These are phyloP conservation scores for Myodes glareolus DNA, from an alignment of 2,113 vertebrate genomes.

Conservation along the genomic window DNA sequence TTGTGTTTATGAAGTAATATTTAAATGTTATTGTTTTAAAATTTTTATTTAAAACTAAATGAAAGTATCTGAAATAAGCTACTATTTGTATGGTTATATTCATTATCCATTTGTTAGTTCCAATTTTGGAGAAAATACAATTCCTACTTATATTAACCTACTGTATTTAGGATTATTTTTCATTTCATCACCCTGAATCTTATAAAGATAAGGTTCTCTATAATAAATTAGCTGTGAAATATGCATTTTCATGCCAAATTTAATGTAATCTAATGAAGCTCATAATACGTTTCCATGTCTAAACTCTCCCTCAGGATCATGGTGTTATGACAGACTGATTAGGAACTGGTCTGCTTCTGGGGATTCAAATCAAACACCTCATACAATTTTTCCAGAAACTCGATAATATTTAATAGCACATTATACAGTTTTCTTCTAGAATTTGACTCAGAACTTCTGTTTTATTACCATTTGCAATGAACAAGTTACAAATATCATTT, in stretches of 20 bases:
- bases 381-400: not conserved
- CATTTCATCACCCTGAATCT: not conserved
- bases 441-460: slow-evolving; percentile 25
- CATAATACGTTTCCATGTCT: not conserved
- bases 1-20: not conserved
- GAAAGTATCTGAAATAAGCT: not conserved
- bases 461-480: not conserved
- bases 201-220: not conserved
- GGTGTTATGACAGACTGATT: not conserved
- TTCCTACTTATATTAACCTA: not conserved
- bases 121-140: not conserved
- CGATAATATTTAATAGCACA: not conserved
- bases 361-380: not conserved
- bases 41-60: not conserved
- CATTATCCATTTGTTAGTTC: not conserved
- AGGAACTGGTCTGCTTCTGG: not conserved
- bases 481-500: not conserved
- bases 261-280: not conserved
- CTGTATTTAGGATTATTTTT: not conserved
- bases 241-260: not conserved
- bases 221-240: slow-evolving; percentile 13
- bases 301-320: not conserved
- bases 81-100: not conserved
- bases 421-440: not conserved
- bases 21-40: not conserved